Base-by-base conservation (phyloP, 2,113 vertebrate genomes). In the Patagioenas fasciata region DNA sequence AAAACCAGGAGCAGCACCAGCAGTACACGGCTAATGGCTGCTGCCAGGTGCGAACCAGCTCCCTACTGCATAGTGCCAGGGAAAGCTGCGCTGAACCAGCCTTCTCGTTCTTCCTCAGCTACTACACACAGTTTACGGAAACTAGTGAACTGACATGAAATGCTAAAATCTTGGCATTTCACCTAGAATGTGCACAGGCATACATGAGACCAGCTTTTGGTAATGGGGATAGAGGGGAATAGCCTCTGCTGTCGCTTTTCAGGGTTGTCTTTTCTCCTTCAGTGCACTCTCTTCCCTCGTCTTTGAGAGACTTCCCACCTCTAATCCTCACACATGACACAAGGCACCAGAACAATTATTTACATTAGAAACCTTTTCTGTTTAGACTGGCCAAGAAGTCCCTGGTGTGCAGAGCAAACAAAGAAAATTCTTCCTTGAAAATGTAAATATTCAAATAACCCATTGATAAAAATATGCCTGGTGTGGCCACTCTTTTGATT, bases 381-480 rank as follows among this genome's bases (percentile, higher is more conserved):
- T 96, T 97, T 94, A 93, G 88, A 74, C 88, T 96, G 87, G 60
- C 60, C 82, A 88, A 88, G 62, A 91, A 83, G 75, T 38, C 67
- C 26, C 75, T 71, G 82, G 48, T 93, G 85, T 67, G 60, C 34
- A 54, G 70, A 89, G 58, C 84, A 94, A 94, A 83, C 42, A 82
- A 93, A 91, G 60, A 95, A 85, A 80, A 86, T 69, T 88, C 80
- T 85, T 86, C 67, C 53, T 80, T 65, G 56, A 71, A 88, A 83
- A 84, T 57, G 72, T 88, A 96, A 91, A 94, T 96, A 78, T 86
- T 95, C 85, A 92, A 91, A 93, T 57, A 85, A 91, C 5, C 53
- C 67, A 92, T 74, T 95, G 93, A 93, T 84, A 94, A 90, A 95
- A 93, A 84, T 40, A 86, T 20, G 48, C 28, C 38, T 36, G 48